These are phyloP conservation scores for Boloria selene DNA, from an alignment of 2,888 invertebrate genomes.

Conservation along the genomic window DNA sequence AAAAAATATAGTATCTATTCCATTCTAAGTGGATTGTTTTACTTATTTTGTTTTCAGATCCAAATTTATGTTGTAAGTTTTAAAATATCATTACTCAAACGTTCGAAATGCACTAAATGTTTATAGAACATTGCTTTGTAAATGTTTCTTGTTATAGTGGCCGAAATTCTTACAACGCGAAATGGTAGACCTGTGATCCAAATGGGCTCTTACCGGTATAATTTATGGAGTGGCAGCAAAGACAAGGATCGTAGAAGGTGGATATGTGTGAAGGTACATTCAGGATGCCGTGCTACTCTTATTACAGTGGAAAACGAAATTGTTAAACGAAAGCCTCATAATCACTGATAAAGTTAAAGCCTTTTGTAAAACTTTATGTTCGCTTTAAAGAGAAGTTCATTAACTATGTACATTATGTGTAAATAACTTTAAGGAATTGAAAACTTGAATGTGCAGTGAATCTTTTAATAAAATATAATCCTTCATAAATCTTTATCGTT, in stretches of 20 bases:
- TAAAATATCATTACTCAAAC: too few species aligned
- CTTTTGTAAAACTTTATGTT: neutral
- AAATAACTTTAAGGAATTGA: too few species aligned
- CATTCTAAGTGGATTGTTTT: too few species aligned
- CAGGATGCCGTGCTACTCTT: constrained; percentile 54
- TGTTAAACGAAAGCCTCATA: constrained; percentile 55
- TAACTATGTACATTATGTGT: too few species aligned
- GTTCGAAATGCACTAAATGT: too few species aligned
- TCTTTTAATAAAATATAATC: too few species aligned
- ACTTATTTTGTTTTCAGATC: too few species aligned
- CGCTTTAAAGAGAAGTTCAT: neutral
- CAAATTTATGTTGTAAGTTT: too few species aligned
- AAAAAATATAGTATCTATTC: too few species aligned
- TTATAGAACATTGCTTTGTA: neutral
- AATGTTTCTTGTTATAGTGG: constrained; percentile 32
- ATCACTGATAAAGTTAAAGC: constrained; percentile 47
- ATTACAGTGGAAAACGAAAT: constrained; percentile 55
- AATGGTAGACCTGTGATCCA: constrained; percentile 58
- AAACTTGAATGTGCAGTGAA: too few species aligned
- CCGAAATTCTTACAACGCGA: constrained; percentile 49
- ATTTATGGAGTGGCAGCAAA: constrained; percentile 53
- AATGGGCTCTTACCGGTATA: constrained; percentile 56
- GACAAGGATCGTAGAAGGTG: constrained; percentile 51
- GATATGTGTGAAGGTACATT: constrained; percentile 56
- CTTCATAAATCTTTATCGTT: too few species aligned